Evolutionary conservation across 1,140 invertebrate genomes (phyloP).

Genomic region (Pachyrhynchus sulphureomaculatus): DNA sequence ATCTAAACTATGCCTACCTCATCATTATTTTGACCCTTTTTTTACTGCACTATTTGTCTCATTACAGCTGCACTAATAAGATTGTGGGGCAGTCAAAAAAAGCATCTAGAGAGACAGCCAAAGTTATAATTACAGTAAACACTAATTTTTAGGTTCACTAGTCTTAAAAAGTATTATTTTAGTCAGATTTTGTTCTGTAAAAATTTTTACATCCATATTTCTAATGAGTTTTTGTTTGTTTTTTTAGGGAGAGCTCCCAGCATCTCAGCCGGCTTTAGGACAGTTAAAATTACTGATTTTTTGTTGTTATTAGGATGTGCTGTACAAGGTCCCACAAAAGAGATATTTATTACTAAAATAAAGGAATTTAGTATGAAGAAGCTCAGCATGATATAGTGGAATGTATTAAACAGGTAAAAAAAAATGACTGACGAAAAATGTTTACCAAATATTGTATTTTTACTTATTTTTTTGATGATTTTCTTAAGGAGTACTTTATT

Average conservation of each 20-base stretch:
- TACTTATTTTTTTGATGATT: neutral
- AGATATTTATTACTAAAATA: conserved; percentile 86
- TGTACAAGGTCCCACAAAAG: conserved; percentile 92
- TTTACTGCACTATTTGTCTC: no score
- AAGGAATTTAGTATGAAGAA: conserved; percentile 82
- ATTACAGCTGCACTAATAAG: no score
- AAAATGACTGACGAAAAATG: neutral
- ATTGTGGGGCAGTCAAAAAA: no score
- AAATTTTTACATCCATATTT: no score
- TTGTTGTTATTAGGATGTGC: conserved; percentile 91
- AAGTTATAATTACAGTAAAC: no score
- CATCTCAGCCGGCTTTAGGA: conserved; percentile 67
- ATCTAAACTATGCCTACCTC: no score
- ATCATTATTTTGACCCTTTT: no score
- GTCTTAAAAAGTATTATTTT: no score
- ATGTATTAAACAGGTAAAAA: conserved; percentile 84
- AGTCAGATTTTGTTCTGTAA: no score
- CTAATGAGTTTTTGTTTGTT: neutral
- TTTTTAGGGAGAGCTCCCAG: conserved; percentile 62
- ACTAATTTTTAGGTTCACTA: no score
- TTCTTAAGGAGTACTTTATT: no score
- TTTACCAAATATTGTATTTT: neutral
- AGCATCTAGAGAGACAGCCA: no score
- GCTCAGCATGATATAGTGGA: conserved; percentile 89
- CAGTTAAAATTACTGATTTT: conserved; percentile 80